Percentiles rank a stretch among this genome's conserved stretches.
These are phyloP conservation scores for Candoia aspera DNA, from an alignment of 2,113 vertebrate species.

Conservation along the genomic window DNA sequence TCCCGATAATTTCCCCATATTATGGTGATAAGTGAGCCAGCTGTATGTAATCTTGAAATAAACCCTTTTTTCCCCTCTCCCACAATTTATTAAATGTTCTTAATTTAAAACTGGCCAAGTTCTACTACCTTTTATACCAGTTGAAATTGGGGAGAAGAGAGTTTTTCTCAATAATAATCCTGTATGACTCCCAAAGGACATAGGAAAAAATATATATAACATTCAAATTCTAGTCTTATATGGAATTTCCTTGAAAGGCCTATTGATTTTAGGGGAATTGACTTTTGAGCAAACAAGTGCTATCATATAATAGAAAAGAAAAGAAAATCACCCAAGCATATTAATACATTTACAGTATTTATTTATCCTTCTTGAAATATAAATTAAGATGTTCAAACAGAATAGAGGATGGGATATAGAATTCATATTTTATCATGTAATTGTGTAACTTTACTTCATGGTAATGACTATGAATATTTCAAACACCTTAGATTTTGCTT, in stretches of 20 bases:
- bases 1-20: background rate
- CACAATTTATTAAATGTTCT: background rate
- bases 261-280: background rate
- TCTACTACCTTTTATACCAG: background rate
- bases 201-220: background rate
- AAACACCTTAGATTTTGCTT: conserved; percentile 28
- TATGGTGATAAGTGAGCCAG: background rate
- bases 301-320: conserved; percentile 2
- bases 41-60: background rate
- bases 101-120: background rate
- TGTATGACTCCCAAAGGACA: background rate
- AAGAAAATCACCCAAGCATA: background rate
- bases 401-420: conserved; percentile 16
- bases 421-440: conserved; percentile 13
- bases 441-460: conserved; percentile 38
- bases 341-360: background rate
- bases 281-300: background rate
- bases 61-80: background rate
- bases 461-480: conserved; percentile 35
- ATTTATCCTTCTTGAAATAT: conserved; percentile 21
- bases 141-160: background rate
- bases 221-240: background rate
- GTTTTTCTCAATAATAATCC: background rate
- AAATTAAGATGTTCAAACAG: rapidly evolving
- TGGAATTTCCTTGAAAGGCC: background rate